Evolutionary conservation across 2,888 invertebrate species (phyloP), one percentile per base, ranked within the genome.

Genomic region (Ormyrus rosae): DNA sequence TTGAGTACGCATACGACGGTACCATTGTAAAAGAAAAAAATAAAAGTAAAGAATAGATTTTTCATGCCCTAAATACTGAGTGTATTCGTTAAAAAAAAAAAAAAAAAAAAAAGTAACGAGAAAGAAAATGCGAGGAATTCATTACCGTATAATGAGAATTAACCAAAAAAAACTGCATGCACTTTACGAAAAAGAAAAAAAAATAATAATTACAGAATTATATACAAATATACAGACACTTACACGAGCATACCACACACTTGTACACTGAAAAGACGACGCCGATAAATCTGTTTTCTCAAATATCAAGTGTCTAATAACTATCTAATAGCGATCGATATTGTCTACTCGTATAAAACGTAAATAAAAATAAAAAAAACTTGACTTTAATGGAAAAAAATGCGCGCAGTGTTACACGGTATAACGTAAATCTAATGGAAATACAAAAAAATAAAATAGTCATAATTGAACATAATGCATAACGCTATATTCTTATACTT

Each of bases 251-350:
- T 74, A 71, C 56, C 56, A 70, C 8, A 74, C 74, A 48, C 55
- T 78, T 63, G 83, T 75, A 63, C 69, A 80, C 75, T 78, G 53
- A 68, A 80, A 78, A 71, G 72, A 84, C 46, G 69, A 83, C 61
- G 80, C 83, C 76, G 85, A 84, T 85, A 87, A 2, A 84, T 85
- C 85, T 85, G 85, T 86, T 85, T 72, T 82, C 86, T 85, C 85
- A 87, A 88, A 87, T 90, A 88, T 90, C 89, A 88, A 89, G 89
- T 90, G 90, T 90, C 88, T 89, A 88, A 90, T 82, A 79, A 86
- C 85, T 86, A 86, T 13, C 13, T 13, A 13, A 13, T 87, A 89
- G 88, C 85, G 85, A 88, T 88, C 86, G 86, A 87, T 88, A 89
- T 88, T 89, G 87, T 88, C 88, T 89, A 86, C 34, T 34, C 85